Evolutionary conservation across 2,113 vertebrate species (phyloP).

Genomic region (Apus apus): DNA sequence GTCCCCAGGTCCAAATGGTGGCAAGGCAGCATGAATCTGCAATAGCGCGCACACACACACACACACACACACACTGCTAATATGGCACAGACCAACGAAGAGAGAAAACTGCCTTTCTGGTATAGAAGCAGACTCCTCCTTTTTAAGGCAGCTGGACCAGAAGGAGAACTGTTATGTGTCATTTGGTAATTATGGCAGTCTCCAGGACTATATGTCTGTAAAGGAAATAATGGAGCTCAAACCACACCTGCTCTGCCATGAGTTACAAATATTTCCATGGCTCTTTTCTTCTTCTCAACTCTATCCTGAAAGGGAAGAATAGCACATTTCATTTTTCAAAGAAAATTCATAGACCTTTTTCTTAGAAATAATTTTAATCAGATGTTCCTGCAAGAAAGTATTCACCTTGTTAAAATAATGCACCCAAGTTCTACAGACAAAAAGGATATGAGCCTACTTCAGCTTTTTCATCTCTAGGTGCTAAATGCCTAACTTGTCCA

Average conservation of each 20-base stretch:
- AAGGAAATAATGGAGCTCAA: neutral
- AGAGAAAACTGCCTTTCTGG: neutral
- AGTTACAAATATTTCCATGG: neutral
- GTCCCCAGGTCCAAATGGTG: neutral
- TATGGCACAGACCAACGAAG: neutral
- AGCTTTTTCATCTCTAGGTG: neutral
- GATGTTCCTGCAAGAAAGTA: neutral
- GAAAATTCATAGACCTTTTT: neutral
- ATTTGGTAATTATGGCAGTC: neutral
- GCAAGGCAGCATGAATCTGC: neutral
- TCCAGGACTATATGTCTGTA: neutral
- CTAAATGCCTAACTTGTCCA: neutral
- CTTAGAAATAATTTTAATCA: neutral
- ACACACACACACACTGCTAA: neutral
- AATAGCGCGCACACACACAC: neutral
- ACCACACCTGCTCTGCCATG: neutral
- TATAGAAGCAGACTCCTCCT: neutral
- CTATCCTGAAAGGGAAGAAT: neutral
- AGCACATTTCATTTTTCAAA: neutral
- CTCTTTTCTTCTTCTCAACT: neutral
- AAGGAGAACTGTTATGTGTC: neutral
- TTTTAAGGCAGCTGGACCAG: neutral
- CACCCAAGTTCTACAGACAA: neutral
- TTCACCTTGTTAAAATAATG: neutral
- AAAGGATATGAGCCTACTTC: neutral